phyloP scores from a whole-genome alignment of 2,888 invertebrate species.

The Clusia tigrina region DNA sequence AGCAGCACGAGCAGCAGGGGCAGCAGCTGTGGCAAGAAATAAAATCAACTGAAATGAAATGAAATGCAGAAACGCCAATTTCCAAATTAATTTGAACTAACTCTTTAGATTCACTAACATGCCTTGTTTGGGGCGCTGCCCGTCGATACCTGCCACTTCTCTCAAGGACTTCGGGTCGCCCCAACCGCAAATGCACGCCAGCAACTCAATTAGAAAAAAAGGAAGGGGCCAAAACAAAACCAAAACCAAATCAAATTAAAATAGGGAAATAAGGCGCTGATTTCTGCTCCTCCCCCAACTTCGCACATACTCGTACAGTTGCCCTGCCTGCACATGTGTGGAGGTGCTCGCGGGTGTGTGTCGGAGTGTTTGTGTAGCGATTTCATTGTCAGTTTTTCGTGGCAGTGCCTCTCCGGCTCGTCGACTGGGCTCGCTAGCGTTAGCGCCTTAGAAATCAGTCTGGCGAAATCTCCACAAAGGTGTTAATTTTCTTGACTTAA shows the following conservation, averaged over 20 bases:
- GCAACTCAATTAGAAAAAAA: no score
- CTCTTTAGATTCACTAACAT: no score
- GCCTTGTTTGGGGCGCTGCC: no score
- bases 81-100: no score
- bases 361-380: neutral
- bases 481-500: conserved; percentile 64
- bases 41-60: neutral
- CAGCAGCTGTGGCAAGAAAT: conserved; percentile 37
- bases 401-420: conserved; percentile 4
- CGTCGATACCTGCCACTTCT: no score
- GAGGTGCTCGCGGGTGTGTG: neutral
- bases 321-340: neutral
- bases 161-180: no score
- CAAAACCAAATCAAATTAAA: neutral
- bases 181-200: no score
- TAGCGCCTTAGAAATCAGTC: neutral
- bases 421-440: conserved; percentile 8
- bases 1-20: conserved; percentile 19
- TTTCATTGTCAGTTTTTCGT: conserved; percentile 23
- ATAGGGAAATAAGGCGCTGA: no score
- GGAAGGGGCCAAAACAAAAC: no score
- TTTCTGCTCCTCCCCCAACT: neutral
- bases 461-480: conserved; percentile 57
- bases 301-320: neutral
- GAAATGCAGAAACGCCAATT: neutral